These are phyloP conservation scores for Agriopis leucophaearia DNA, from an alignment of 2,888 invertebrate genomes.

Conservation along the genomic window DNA sequence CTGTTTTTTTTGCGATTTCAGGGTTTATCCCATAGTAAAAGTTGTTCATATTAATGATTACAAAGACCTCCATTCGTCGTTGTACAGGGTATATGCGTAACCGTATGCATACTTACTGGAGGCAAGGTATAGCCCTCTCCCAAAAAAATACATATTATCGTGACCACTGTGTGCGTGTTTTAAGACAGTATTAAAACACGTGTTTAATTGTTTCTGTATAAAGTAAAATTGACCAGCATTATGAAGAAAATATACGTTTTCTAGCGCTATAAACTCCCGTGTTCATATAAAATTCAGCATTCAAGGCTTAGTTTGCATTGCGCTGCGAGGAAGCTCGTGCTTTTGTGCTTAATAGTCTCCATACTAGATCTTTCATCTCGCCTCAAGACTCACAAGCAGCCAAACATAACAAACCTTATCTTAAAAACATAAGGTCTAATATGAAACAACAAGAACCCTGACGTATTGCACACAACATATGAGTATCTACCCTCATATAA, in stretches of 20 bases:
- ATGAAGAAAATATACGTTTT: conserved; percentile 27
- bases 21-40: too few relatives aligned
- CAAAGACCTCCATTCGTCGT: too few relatives aligned
- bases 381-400: conserved; percentile 28
- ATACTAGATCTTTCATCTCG: conserved; percentile 72
- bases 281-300: conserved; percentile 19
- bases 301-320: conserved; percentile 35
- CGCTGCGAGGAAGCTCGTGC: conserved; percentile 49
- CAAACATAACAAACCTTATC: conserved; percentile 42
- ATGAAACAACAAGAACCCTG: conserved; percentile 36
- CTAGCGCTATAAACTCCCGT: conserved; percentile 6
- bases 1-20: too few relatives aligned
- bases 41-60: too few relatives aligned
- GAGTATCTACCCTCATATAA: conserved; percentile 62
- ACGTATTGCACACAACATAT: conserved; percentile 50
- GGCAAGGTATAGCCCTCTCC: too few relatives aligned
- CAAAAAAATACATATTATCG: too few relatives aligned
- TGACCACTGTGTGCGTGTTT: too few relatives aligned
- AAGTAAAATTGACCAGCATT: background rate
- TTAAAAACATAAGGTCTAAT: conserved; percentile 38
- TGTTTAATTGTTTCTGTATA: too few relatives aligned
- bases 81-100: too few relatives aligned
- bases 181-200: too few relatives aligned
- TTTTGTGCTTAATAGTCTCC: conserved; percentile 52
- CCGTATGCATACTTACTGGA: too few relatives aligned